phyloP scores from a whole-genome alignment of 2,888 invertebrate species.

The Rotaria sp. region DNA sequence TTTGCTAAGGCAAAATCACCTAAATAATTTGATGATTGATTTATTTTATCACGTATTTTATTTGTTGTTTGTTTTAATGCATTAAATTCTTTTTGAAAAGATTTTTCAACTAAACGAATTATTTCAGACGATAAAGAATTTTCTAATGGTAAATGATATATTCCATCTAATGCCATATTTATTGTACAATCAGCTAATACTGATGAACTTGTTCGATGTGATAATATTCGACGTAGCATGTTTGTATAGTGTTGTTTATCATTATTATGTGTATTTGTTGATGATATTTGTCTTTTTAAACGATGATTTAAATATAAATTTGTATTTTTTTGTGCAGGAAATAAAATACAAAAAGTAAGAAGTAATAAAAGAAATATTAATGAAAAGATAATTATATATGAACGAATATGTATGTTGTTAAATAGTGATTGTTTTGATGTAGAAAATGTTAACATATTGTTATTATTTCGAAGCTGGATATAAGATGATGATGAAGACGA shows the following conservation, averaged over 20 bases:
- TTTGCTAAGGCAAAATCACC: neutral
- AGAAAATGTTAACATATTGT: neutral
- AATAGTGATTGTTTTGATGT: neutral
- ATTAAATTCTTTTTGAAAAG: neutral
- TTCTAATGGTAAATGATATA: neutral
- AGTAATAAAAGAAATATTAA: neutral
- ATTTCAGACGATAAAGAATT: neutral
- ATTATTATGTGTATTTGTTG: neutral
- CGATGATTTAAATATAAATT: neutral
- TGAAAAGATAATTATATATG: neutral
- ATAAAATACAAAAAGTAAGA: neutral
- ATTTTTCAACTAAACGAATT: neutral
- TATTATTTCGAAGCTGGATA: neutral
- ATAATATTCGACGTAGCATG: neutral
- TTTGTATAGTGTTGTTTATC: neutral
- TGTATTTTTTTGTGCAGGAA: neutral
- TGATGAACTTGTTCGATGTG: neutral
- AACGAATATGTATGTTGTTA: neutral
- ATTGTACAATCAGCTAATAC: conserved; percentile 14
- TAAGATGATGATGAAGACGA: neutral
- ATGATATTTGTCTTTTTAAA: conserved; percentile 21
- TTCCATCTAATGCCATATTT: neutral
- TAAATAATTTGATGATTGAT: neutral
- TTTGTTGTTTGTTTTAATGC: neutral
- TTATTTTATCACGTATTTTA: neutral